Base-by-base conservation (phyloP, 2,888 invertebrate species). In the Parnassius apollo region DNA sequence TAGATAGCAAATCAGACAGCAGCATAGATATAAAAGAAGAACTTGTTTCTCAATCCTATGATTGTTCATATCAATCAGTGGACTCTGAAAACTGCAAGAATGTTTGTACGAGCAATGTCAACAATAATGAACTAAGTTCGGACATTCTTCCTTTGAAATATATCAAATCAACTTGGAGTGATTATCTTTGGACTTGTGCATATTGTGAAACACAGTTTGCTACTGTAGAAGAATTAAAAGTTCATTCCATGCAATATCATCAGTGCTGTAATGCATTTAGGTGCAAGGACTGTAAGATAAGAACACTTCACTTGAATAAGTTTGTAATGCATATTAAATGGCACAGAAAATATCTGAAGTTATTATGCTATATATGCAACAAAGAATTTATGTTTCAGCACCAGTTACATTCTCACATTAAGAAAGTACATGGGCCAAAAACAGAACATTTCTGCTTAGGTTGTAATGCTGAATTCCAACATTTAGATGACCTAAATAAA, bases 241-340 rank as follows among this genome's bases (percentile, higher is more conserved):
- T 84, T 8, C 95, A 95, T 78, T 93, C 94, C 42, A 87, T 93
- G 68, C 84, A 88, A 49, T 89, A 90, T 60, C 95, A 95, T 71
- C 91, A 93, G 62, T 92, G 93, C 66, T 91, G 93, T 57, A 92
- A 94, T 13, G 92, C 94, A 51, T 95, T 93, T 73, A 89, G 93
- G 72, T 95, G 95, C 73, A 93, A 92, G 0, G 94, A 95, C 71
- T 95, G 95, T 69, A 84, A 85, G 53, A 68, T 72, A 1, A 75
- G 80, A 2, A 88, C 82, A 60, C 62, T 83, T 49, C 64, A 73
- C 11, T 70, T 88, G 0, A 78, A 86, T 22, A 76, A 70, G 12
- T 88, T 86, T 46, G 13, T 88, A 2, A 65, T 76, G 4, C 95
- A 95, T 70, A 93, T 94, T 0, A 91, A 91, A 71, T 85, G 91